A percentile compares a stretch with the other conserved stretches of the same genome.
These are phyloP conservation scores for Pocillopora verrucosa DNA, from an alignment of 64 coral and sea anemone genomes.

Conservation along the genomic window DNA sequence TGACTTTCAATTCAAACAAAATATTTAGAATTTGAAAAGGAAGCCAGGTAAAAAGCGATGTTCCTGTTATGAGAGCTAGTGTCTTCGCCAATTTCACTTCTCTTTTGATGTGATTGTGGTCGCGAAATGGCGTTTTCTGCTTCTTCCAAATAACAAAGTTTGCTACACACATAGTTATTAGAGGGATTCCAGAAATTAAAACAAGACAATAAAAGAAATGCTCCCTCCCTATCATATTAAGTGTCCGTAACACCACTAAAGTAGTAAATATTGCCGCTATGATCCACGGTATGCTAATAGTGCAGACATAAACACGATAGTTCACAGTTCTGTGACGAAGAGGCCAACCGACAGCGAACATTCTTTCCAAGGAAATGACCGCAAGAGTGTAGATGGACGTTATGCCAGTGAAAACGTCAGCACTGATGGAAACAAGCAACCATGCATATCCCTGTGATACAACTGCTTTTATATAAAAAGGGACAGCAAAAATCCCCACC, in stretches of 20 bases:
- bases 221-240: neutral
- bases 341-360: slow-evolving; percentile 13
- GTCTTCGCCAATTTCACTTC: slow-evolving; percentile 5
- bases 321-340: neutral
- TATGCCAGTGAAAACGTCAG: neutral
- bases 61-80: neutral
- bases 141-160: slow-evolving; percentile 14
- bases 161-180: neutral
- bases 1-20: neutral
- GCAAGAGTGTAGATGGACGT: neutral
- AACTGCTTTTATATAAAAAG: neutral
- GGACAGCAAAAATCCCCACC: neutral
- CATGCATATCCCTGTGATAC: neutral
- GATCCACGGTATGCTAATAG: slow-evolving; percentile 1
- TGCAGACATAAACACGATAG: neutral
- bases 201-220: neutral
- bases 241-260: neutral
- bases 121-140: neutral
- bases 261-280: neutral
- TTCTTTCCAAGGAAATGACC: neutral
- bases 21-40: neutral
- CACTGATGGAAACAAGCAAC: neutral
- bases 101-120: neutral
- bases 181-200: neutral
- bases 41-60: slow-evolving; percentile 5